Conservation (phyloP, 2,113 vertebrate species). For the Hucho hucho region DNA sequence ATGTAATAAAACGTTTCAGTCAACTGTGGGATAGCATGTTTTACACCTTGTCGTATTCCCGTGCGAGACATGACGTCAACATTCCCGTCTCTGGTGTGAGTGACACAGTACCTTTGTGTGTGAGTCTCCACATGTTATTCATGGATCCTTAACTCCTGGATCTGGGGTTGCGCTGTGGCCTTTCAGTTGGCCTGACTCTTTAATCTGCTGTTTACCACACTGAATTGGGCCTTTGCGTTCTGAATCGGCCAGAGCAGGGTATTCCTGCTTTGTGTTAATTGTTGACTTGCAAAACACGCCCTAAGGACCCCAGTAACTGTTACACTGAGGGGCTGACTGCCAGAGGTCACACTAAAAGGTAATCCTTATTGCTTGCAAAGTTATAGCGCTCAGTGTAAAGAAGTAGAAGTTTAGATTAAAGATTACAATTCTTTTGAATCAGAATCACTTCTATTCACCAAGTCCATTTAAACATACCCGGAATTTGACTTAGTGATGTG, state of each 20-base stretch:
- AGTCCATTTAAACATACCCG: too few species aligned
- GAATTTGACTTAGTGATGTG: too few species aligned
- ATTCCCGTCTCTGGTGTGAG: constrained; percentile 20
- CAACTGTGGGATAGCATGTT: constrained; percentile 13
- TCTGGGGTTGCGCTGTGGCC: constrained; percentile 23
- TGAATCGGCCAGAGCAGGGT: constrained; percentile 25
- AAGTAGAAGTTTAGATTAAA: neutral
- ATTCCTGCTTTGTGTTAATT: constrained; percentile 41
- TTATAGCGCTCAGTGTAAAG: neutral
- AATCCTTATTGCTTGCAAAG: constrained; percentile 3
- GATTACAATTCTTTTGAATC: neutral
- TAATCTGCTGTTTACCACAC: constrained; percentile 54
- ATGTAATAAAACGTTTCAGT: neutral
- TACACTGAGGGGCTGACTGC: constrained; percentile 14
- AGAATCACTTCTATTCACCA: too few species aligned
- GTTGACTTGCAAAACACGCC: constrained; percentile 54
- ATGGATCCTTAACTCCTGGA: constrained; percentile 57
- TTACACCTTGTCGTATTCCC: constrained; percentile 28
- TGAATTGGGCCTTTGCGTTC: constrained; percentile 47
- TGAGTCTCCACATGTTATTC: constrained; percentile 59
- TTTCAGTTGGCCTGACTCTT: constrained; percentile 51
- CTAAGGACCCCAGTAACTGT: constrained; percentile 14
- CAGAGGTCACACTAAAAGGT: constrained; percentile 46
- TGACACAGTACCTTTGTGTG: constrained; percentile 58
- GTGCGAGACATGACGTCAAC: constrained; percentile 54